Percentiles rank a stretch among this genome's conserved stretches.
Conservation (phyloP, 2,113 vertebrate genomes). For the Chunga burmeisteri region DNA sequence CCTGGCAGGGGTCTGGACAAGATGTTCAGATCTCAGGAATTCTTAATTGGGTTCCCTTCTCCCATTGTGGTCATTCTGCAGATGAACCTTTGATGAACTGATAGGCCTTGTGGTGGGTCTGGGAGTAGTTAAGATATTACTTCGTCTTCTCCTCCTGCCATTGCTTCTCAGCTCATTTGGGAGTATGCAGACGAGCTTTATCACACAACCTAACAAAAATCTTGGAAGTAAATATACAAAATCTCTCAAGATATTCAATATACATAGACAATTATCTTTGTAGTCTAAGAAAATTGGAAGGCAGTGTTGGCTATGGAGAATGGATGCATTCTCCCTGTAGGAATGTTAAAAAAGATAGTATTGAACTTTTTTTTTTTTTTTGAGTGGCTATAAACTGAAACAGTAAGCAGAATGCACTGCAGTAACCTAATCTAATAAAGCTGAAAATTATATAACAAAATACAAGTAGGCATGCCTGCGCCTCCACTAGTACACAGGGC, state of each 20-base stretch:
- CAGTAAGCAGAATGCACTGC: neutral
- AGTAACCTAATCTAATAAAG: neutral
- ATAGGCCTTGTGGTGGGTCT: neutral
- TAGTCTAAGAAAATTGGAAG: neutral
- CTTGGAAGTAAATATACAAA: neutral
- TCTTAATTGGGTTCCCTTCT: neutral
- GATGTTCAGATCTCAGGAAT: neutral
- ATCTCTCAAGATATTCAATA: neutral
- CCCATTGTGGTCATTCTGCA: neutral
- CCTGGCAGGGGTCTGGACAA: neutral
- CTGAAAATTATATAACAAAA: neutral
- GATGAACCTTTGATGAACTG: neutral
- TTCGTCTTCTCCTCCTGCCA: neutral
- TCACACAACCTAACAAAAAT: neutral
- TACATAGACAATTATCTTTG: neutral
- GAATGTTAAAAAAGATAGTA: neutral
- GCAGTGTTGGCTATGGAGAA: neutral
- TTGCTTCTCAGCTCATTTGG: neutral
- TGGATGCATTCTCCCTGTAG: neutral
- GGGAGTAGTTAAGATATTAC: neutral
- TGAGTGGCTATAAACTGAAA: neutral
- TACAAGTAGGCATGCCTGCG: fast-evolving
- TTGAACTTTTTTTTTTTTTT: neutral
- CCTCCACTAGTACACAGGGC: neutral
- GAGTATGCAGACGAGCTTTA: neutral